These are phyloP conservation scores for Nomada ruficornis DNA, from an alignment of 2,888 invertebrate species.

Conservation along the genomic window DNA sequence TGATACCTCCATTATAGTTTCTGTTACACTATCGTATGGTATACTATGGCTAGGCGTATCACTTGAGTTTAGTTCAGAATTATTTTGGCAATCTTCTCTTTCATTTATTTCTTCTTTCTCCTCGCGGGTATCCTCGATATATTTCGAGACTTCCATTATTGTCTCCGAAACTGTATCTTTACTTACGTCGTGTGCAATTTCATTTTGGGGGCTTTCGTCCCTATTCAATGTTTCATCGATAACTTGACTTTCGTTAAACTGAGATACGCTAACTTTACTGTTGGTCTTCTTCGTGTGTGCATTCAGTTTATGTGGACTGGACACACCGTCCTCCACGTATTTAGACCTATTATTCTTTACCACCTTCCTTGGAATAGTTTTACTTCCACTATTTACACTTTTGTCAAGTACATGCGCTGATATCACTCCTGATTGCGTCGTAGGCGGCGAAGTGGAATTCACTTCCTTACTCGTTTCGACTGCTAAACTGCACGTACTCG, in stretches of 20 bases:
- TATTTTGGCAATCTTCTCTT: conserved; percentile 24
- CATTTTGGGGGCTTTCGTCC: conserved; percentile 49
- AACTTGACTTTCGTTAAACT: conserved; percentile 45
- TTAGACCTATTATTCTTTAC: conserved; percentile 77
- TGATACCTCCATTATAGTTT: conserved; percentile 78
- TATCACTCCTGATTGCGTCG: conserved; percentile 32
- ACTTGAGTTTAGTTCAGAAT: conserved; percentile 24
- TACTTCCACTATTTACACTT: conserved; percentile 50
- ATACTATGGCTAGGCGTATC: conserved; percentile 51
- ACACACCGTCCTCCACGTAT: conserved; percentile 61
- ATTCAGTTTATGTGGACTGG: conserved; percentile 68
- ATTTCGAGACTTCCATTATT: conserved; percentile 81
- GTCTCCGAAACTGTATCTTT: conserved; percentile 79
- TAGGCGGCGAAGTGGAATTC: conserved; percentile 22
- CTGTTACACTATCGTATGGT: conserved; percentile 76
- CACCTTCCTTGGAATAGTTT: conserved; percentile 65
- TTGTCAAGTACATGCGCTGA: conserved; percentile 38
- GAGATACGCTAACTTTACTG: conserved; percentile 39
- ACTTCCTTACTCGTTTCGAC: conserved; percentile 60
- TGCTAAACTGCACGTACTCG: conserved; percentile 76
- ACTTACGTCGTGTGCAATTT: conserved; percentile 66
- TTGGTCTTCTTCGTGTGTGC: conserved; percentile 45
- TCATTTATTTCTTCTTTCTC: conserved; percentile 44
- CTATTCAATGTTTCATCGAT: conserved; percentile 20
- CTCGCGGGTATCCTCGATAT: conserved; percentile 64